Conservation (phyloP, 1,140 invertebrate species). For the Drosophila erecta region DNA sequence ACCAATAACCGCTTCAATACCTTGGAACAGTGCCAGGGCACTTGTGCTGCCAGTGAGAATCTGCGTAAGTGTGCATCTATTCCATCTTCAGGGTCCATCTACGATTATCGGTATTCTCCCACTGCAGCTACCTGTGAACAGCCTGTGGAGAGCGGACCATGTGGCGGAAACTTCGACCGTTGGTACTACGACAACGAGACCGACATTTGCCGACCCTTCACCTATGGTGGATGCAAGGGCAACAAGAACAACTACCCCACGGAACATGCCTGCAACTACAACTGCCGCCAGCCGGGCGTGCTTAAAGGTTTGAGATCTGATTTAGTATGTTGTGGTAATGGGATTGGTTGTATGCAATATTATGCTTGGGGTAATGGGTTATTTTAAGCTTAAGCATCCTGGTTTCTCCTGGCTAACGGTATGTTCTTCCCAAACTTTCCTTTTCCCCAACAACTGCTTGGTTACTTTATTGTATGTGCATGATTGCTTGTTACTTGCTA, state of each 20-base stretch:
- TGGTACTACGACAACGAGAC: constrained; percentile 93
- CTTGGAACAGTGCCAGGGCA: constrained; percentile 92
- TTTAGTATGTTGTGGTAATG: constrained; percentile 5
- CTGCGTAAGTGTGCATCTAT: constrained; percentile 86
- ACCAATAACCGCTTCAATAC: constrained; percentile 95
- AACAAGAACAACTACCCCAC: constrained; percentile 95
- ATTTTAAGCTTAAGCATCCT: constrained; percentile 22
- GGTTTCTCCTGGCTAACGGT: constrained; percentile 62
- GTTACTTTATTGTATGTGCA: constrained; percentile 62
- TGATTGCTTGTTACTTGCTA: constrained; percentile 68
- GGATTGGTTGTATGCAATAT: constrained; percentile 8
- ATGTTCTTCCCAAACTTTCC: constrained; percentile 51
- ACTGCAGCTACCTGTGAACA: constrained; percentile 91
- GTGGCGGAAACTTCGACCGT: constrained; percentile 91
- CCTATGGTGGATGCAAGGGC: constrained; percentile 95
- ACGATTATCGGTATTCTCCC: neutral
- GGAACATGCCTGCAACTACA: constrained; percentile 91
- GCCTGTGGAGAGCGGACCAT: constrained; percentile 91
- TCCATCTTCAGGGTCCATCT: neutral
- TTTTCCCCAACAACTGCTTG: constrained; percentile 32
- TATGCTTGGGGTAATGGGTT: constrained; percentile 27
- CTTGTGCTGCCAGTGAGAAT: constrained; percentile 89
- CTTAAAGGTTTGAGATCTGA: constrained; percentile 88
- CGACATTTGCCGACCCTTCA: constrained; percentile 90
- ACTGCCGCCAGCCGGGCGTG: constrained; percentile 90